Percentiles rank a stretch among this genome's conserved stretches.
phyloP scores from a whole-genome alignment of 2,113 vertebrate species.

The Etia nguti region DNA sequence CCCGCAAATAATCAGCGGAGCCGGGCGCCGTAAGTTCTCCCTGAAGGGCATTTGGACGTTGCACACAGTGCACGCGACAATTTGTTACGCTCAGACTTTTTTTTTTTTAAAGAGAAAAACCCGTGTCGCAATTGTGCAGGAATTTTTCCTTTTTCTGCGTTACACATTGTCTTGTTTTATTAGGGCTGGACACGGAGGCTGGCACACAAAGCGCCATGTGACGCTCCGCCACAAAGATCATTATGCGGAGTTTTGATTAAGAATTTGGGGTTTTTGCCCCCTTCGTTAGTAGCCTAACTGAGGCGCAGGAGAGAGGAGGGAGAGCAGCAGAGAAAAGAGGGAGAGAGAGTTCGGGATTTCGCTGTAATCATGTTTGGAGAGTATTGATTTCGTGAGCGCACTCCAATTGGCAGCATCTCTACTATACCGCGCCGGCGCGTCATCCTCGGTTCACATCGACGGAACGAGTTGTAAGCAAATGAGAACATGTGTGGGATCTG shows the following conservation, averaged over 20 bases:
- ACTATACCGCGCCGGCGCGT: constrained; percentile 68
- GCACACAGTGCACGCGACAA: constrained; percentile 1
- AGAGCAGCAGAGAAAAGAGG: neutral
- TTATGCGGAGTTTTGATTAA: constrained; percentile 40
- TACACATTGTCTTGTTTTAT: neutral
- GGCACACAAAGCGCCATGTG: constrained; percentile 24
- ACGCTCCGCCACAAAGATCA: constrained; percentile 27
- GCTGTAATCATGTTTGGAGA: constrained; percentile 64
- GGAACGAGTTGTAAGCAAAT: constrained; percentile 70
- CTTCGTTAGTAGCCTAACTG: neutral
- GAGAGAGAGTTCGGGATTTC: constrained; percentile 33
- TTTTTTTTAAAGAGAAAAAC: neutral
- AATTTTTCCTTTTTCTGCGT: neutral
- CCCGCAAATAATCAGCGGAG: constrained; percentile 46
- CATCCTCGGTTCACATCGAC: constrained; percentile 70
- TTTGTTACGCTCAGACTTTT: constrained; percentile 13
- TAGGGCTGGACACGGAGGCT: neutral
- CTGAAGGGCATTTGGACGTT: constrained; percentile 38
- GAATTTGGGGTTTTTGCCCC: neutral
- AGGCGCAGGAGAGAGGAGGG: neutral
- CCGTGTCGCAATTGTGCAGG: neutral
- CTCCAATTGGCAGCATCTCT: constrained; percentile 73
- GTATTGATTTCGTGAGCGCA: constrained; percentile 67
- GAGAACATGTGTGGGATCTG: constrained; percentile 68
- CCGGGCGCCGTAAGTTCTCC: constrained; percentile 5